These are phyloP conservation scores for Pachyramphus minor DNA, from an alignment of 2,113 vertebrate genomes.

Conservation along the genomic window DNA sequence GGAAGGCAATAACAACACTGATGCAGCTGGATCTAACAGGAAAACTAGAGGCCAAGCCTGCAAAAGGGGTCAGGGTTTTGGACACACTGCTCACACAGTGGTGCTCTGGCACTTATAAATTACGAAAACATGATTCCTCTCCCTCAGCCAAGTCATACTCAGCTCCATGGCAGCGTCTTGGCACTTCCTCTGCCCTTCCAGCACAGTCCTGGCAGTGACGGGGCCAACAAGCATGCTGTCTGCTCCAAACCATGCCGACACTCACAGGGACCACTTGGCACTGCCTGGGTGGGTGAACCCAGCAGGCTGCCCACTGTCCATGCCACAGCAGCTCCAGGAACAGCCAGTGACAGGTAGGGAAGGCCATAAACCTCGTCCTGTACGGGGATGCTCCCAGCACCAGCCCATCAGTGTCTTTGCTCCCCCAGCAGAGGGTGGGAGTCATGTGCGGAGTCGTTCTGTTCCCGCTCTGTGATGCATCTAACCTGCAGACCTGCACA, in stretches of 20 bases:
- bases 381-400: neutral
- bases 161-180: neutral
- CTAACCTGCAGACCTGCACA: neutral
- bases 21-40: neutral
- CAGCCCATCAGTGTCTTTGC: neutral
- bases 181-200: neutral
- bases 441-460: neutral
- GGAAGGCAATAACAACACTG: neutral
- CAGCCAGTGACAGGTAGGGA: neutral
- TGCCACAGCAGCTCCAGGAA: neutral
- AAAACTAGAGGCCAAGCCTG: neutral
- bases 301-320: neutral
- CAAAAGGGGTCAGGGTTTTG: neutral
- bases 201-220: rapidly evolving
- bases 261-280: neutral
- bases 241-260: rapidly evolving
- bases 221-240: neutral
- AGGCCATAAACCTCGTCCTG: rapidly evolving
- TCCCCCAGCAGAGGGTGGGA: neutral
- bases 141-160: rapidly evolving
- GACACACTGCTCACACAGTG: rapidly evolving
- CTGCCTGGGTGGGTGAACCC: neutral
- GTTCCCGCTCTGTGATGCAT: rapidly evolving
- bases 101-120: neutral
- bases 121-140: neutral